phyloP scores from a whole-genome alignment of 1,140 invertebrate genomes.

The Drosophila persimilis region DNA sequence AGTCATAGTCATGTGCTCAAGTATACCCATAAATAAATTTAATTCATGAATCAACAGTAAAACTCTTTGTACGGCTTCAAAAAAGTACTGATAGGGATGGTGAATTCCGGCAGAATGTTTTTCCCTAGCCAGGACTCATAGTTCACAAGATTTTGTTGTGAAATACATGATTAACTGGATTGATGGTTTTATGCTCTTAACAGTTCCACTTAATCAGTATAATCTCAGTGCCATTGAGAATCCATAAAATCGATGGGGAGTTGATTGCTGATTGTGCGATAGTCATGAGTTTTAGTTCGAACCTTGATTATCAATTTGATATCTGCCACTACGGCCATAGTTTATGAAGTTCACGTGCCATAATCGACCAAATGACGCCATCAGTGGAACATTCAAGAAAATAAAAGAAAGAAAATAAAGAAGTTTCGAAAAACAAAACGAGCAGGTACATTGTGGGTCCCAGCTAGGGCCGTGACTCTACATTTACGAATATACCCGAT shows the following conservation, averaged over 20 bases:
- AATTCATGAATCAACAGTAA: slow-evolving; percentile 17
- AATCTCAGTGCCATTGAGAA: slow-evolving; percentile 28
- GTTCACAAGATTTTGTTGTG: slow-evolving; percentile 13
- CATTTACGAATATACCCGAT: too few species aligned
- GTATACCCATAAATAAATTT: slow-evolving; percentile 20
- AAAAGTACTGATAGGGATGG: background rate
- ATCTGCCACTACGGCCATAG: slow-evolving; percentile 16
- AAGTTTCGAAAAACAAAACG: slow-evolving; percentile 8
- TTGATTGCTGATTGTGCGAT: slow-evolving; percentile 12
- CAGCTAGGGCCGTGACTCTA: too few species aligned
- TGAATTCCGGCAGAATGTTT: background rate
- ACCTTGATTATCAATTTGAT: slow-evolving; percentile 28
- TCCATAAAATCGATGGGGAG: slow-evolving; percentile 15
- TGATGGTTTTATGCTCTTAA: slow-evolving; percentile 34
- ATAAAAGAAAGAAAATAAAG: background rate
- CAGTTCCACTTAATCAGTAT: slow-evolving; percentile 29
- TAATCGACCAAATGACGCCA: background rate
- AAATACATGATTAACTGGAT: slow-evolving; percentile 12
- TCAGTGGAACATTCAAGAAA: too few species aligned
- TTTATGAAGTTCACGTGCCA: slow-evolving; percentile 37
- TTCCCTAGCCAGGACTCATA: background rate
- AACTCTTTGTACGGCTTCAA: background rate
- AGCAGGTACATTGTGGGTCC: too few species aligned
- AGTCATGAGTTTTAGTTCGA: slow-evolving; percentile 5
- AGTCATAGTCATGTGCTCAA: slow-evolving; percentile 16